Evolutionary conservation across 2,113 vertebrate genomes (phyloP).

Genomic region (Anoplopoma fimbria): DNA sequence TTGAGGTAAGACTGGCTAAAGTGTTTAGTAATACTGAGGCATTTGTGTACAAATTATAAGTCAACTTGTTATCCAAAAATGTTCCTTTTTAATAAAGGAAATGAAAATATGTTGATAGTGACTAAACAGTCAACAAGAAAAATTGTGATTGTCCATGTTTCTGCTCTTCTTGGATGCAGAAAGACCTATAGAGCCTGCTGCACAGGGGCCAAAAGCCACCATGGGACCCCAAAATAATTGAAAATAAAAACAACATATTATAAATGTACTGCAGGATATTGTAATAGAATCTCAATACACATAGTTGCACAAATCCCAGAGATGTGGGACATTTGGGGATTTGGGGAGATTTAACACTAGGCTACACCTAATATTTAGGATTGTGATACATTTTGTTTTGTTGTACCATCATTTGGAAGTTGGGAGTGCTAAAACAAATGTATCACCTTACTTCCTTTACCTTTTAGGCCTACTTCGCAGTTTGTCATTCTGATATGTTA

Average conservation of each 20-base stretch:
- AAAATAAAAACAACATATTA: background rate
- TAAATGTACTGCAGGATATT: background rate
- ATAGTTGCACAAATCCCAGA: background rate
- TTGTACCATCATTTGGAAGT: background rate
- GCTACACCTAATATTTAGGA: background rate
- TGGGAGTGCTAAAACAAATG: background rate
- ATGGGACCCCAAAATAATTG: background rate
- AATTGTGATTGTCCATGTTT: background rate
- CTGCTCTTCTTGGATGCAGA: background rate
- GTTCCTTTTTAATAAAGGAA: background rate
- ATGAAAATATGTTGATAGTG: constrained; percentile 15
- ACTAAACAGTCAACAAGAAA: constrained; percentile 12
- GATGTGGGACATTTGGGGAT: background rate
- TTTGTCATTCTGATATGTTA: background rate
- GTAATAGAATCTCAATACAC: background rate
- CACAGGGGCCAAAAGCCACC: background rate
- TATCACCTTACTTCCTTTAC: background rate
- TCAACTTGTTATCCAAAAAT: background rate
- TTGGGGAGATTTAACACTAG: background rate
- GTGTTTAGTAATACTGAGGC: background rate
- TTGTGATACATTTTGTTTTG: background rate
- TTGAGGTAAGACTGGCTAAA: background rate
- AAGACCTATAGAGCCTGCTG: background rate
- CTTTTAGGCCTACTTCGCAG: background rate
- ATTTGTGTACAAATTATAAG: background rate